Conservation (phyloP, 1,140 invertebrate genomes). For the Rhagoletis pomonella region DNA sequence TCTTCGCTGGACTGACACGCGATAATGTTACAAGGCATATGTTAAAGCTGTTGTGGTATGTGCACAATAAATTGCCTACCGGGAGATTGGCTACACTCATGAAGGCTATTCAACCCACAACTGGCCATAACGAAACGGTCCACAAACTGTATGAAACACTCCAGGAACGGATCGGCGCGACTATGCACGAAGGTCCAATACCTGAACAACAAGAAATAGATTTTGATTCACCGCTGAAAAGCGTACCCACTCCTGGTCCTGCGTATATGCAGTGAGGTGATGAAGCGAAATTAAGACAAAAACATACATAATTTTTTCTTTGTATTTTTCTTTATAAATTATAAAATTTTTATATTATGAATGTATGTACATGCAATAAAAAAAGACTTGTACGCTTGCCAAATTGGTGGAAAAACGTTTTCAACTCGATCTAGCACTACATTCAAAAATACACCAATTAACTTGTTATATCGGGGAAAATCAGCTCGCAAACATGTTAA, state of each 20-base stretch:
- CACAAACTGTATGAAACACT: slow-evolving; percentile 86
- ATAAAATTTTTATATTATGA: slow-evolving; percentile 25
- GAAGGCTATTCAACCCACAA: slow-evolving; percentile 90
- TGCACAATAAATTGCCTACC: slow-evolving; percentile 89
- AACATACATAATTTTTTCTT: background rate
- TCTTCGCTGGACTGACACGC: slow-evolving; percentile 89
- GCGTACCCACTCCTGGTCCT: slow-evolving; percentile 88
- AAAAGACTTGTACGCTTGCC: background rate
- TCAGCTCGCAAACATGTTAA: too few relatives aligned
- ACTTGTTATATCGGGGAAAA: too few relatives aligned
- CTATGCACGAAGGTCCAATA: slow-evolving; percentile 79
- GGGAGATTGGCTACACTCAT: slow-evolving; percentile 86
- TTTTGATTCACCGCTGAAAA: slow-evolving; percentile 89
- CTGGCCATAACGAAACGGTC: slow-evolving; percentile 89
- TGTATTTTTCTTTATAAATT: slow-evolving; percentile 2
- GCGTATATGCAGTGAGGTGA: slow-evolving; percentile 76
- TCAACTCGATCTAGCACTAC: background rate
- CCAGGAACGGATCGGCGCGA: slow-evolving; percentile 84
- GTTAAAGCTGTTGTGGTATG: slow-evolving; percentile 93
- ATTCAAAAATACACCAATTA: too few relatives aligned
- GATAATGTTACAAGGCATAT: slow-evolving; percentile 97
- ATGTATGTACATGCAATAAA: slow-evolving; percentile 6
- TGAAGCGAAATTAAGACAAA: background rate
- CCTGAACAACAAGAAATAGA: slow-evolving; percentile 80
- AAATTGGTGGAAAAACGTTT: background rate